Evolutionary conservation across 2,888 invertebrate species (phyloP), one percentile per base, ranked within the genome.

Genomic region (Rotaria magnacalcarata): DNA sequence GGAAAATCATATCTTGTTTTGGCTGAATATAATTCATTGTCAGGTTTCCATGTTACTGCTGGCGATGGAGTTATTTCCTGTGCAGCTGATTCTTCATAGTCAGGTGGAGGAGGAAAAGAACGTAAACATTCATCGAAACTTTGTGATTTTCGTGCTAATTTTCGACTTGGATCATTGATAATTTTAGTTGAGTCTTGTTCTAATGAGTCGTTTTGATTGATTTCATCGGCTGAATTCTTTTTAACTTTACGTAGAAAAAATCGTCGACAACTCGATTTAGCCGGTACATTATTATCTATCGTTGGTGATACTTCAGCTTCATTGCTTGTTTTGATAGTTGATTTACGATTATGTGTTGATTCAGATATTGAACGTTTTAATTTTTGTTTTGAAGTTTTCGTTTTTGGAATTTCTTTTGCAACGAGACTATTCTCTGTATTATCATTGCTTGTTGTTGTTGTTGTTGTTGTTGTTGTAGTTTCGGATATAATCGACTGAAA

Each of bases 291-390:
- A 43, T 43, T 3, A 75, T 75, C 24, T 4, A 5, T 67, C 16
- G 24, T 14, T 41, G 67, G 27, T 16, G 19, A 21, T 24, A 0
- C 6, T 6, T 67, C 34, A 34, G 34, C 6, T 16, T 34, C 16
- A 21, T 6, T 67, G 24, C 47, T 43, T 4, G 47, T 43, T 47
- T 80, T 43, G 16, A 11, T 47, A 8, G 8, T 8, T n/a, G 16
- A 47, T 80, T 80, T 80, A 47, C 43, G 43, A 80, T 80, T 80
- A 24, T 80, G 80, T 24, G 80, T 43, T 5, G 47, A 80, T 80
- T 80, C 80, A 8, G 80, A 80, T 80, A 47, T 80, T 43, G 80
- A 80, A 47, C 80, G 80, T 80, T 80, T 80, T 80, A 80, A 47
- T 2, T 47, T 43, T n/a, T 47, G 24, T n/a, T 80, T 80, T 4